Conservation (phyloP, 2,797 vertebrate species). For the Podarcis siculus region DNA sequence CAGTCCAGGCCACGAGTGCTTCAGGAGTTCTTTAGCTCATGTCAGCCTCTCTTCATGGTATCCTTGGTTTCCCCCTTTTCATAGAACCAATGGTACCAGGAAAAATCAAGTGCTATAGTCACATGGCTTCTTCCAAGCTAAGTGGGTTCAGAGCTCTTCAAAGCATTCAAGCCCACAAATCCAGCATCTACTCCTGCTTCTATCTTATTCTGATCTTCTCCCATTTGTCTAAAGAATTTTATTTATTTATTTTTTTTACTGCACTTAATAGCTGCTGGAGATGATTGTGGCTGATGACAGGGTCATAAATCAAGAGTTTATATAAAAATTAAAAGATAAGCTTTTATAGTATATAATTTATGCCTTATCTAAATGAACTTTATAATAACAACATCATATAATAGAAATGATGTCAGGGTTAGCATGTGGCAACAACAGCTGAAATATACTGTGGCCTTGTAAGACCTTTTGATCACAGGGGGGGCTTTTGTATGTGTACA, state of each 20-base stretch:
- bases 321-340: conserved; percentile 36
- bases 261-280: neutral
- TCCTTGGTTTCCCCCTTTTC: neutral
- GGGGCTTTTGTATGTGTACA: too few relatives aligned
- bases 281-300: neutral
- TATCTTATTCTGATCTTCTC: neutral
- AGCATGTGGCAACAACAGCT: too few relatives aligned
- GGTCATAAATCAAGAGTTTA: conserved; percentile 13
- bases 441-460: neutral
- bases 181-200: neutral
- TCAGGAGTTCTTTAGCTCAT: neutral
- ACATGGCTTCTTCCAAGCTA: too few relatives aligned
- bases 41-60: neutral
- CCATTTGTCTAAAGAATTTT: conserved; percentile 13
- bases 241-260: neutral
- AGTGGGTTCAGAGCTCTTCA: neutral
- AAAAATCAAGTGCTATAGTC: neutral
- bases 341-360: neutral
- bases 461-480: too few relatives aligned
- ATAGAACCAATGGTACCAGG: too few relatives aligned
- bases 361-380: conserved; percentile 31
- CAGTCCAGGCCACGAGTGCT: neutral
- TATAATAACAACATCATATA: neutral
- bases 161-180: neutral
- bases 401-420: neutral